Base-by-base conservation (phyloP, 2,888 invertebrate genomes). In the Cactoblastis cactorum region DNA sequence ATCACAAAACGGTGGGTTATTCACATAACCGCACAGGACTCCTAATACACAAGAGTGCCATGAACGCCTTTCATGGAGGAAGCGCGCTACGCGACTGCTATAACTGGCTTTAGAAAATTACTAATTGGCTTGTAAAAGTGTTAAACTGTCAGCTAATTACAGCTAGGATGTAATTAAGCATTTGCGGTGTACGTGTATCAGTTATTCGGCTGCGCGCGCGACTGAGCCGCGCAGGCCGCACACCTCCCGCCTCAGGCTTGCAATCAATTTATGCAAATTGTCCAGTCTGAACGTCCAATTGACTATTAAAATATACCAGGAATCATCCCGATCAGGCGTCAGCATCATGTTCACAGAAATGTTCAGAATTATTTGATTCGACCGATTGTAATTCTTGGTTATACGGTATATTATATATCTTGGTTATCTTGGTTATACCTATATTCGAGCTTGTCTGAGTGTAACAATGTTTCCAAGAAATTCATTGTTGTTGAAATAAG, bases 181-280 rank as follows among this genome's bases (percentile, higher is more conserved):
- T 80, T 28, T 77, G 74, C 77, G 71, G 74, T 70, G 69, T 78
- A 80, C 85, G 87, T 86, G 85, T 84, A 80, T 81, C 86, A 77
- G 85, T 80, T 78, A 67, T 83, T 80, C 83, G 81, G 82, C 75
- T 80, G 80, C 78, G 79, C 79, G 84, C 81, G 78, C 83, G 86
- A 86, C 87, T 87, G 86, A 77, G 70, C 68, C 68, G 61, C 61
- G 60, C 63, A 48, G 56, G 60, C 56, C 67, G 70, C 65, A 68
- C 67, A 76, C 74, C 74, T 71, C 77, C 52, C 57, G 52, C 57
- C 62, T 63, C 72, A 67, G 69, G 69, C 71, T 69, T 75, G 80
- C 80, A 77, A 87, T 86, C 86, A 86, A 87, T 87, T 88, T 81
- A 89, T 89, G 87, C 81, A 88, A 88, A 89, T 88, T 83, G 77